Base-by-base conservation (phyloP, 2,113 vertebrate genomes). In the Cettia cetti region DNA sequence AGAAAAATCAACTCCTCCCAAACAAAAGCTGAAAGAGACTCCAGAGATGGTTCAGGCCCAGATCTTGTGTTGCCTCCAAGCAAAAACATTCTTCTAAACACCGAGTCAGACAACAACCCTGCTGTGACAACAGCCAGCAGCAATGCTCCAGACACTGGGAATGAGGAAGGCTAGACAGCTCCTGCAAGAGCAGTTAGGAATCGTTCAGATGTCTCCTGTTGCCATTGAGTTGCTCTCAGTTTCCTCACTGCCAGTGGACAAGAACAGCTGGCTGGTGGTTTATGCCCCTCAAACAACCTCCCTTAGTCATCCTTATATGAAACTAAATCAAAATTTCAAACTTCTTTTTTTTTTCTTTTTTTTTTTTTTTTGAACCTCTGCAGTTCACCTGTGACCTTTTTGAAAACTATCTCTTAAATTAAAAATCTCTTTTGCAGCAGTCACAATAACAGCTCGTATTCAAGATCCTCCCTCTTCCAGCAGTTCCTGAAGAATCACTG, bases 61-160 rank as follows among this genome's bases (percentile, higher is more conserved):
- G 71, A 45, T 23, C 37, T 71, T 65, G 71, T n/a, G 63, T 44
- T 53, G 63, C 53, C 82, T 82, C 76, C 63, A 26, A 90, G 89
- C 71, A 44, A 88, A 85, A 72, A 0, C 14, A 11, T 90, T 47
- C 35, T 79, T 68, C 47, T 50, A 24, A 85, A 52, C 10, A 31
- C 6, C 9, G 27, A 42, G 54, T 18, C 27, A 54, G 50, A n/a
- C 79, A 82, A 33, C 10, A 13, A 13, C 4, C 76, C 82, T 72
- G 66, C 57, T 82, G 79, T 69, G 91, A 30, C 71, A 82, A 10
- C 53, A 88, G 66, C 66, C 72, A 82, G 77, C 77, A 72, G 71
- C 40, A 65, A 2, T 3, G 39, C 71, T 57, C 4, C 22, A 37
- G 54, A 45, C 16, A 13, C 37, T 45, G 71, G 57, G 23, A 83